Evolutionary conservation across 2,113 vertebrate species (phyloP).

Genomic region (Nicator chloris): DNA sequence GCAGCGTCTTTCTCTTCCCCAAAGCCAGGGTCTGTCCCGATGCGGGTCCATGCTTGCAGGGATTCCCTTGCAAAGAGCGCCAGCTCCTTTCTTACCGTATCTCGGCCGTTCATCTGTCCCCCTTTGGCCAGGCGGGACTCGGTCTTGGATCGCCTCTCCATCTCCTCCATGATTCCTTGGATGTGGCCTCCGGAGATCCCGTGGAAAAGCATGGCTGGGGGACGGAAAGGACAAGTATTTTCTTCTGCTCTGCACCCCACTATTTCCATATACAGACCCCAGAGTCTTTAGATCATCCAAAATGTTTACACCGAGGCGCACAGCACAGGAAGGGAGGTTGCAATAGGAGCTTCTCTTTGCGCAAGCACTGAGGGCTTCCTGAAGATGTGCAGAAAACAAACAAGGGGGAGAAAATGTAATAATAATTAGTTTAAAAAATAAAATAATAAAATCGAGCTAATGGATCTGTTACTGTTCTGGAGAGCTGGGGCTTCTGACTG

Average conservation of each 20-base stretch:
- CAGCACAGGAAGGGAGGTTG: neutral
- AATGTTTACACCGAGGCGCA: constrained; percentile 61
- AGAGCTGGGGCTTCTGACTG: constrained; percentile 60
- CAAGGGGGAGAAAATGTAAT: constrained; percentile 47
- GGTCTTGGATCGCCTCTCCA: constrained; percentile 95
- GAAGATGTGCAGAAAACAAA: constrained; percentile 68
- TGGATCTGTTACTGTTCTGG: constrained; percentile 27
- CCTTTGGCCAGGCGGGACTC: constrained; percentile 94
- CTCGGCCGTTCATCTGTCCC: constrained; percentile 95
- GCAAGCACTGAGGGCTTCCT: constrained; percentile 47
- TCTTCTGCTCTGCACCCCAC: constrained; percentile 96
- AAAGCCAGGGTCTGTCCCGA: neutral
- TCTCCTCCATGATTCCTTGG: constrained; percentile 99
- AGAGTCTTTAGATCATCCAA: constrained; percentile 85
- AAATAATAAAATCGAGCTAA: constrained; percentile 50
- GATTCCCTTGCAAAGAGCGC: neutral
- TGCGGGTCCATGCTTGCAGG: neutral
- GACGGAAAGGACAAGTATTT: constrained; percentile 96
- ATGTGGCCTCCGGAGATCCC: constrained; percentile 99
- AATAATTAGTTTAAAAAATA: constrained; percentile 50
- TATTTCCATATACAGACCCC: constrained; percentile 97
- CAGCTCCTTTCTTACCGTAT: constrained; percentile 84
- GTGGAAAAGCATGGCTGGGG: constrained; percentile 99
- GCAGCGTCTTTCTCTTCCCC: neutral
- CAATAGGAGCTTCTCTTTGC: constrained; percentile 53